These are phyloP conservation scores for Acanthoscelides obtectus DNA, from an alignment of 2,888 invertebrate genomes.

Conservation along the genomic window DNA sequence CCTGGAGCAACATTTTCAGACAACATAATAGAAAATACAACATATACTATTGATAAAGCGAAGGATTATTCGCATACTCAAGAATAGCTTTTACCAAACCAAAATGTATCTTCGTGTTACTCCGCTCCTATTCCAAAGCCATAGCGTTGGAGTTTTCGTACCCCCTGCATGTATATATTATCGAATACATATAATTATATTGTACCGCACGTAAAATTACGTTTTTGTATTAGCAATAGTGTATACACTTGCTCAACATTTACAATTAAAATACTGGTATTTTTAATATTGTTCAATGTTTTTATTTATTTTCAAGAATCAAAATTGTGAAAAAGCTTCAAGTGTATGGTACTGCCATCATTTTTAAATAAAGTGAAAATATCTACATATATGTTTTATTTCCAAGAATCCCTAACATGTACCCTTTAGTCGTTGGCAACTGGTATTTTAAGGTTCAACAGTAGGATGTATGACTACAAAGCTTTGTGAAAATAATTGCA, in stretches of 20 bases:
- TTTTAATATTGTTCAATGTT: conserved; percentile 32
- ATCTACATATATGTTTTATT: neutral
- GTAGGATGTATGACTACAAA: no score
- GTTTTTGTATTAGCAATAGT: conserved; percentile 35
- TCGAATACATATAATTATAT: conserved; percentile 15
- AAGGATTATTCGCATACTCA: no score
- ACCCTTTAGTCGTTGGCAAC: no score
- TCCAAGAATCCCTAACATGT: neutral
- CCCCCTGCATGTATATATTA: conserved; percentile 34
- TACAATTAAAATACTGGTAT: conserved; percentile 34
- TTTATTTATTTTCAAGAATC: conserved; percentile 34
- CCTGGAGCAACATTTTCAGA: no score
- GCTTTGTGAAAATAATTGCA: no score
- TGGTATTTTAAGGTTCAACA: no score
- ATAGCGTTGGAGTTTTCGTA: conserved; percentile 19
- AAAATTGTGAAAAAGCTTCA: conserved; percentile 37
- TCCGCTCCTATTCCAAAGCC: conserved; percentile 9
- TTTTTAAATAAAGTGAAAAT: conserved; percentile 6
- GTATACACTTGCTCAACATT: conserved; percentile 48
- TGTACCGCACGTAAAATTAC: conserved; percentile 26
- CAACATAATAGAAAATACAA: no score
- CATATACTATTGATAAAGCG: no score
- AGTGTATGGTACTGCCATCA: conserved; percentile 46
- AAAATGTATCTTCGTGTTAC: no score
- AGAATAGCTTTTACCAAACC: no score